Conservation (phyloP, 2,888 invertebrate genomes). For the Athetis lepigone region DNA sequence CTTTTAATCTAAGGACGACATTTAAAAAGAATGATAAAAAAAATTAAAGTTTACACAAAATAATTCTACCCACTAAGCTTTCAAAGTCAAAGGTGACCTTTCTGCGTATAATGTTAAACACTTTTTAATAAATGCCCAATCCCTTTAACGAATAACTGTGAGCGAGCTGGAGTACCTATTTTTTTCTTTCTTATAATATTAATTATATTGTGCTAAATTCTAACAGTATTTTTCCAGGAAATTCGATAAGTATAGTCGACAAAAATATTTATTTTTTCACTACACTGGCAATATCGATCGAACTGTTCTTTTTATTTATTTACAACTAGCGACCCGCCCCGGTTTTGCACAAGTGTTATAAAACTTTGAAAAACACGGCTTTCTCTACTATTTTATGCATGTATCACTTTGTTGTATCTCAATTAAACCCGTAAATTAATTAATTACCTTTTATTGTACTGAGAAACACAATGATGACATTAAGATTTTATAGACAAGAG, state of each 20-base stretch:
- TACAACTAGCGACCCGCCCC: too few species aligned
- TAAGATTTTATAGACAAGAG: too few species aligned
- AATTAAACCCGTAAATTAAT: too few species aligned
- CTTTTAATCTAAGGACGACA: neutral
- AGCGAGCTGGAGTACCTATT: constrained; percentile 9
- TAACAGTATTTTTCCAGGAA: constrained; percentile 19
- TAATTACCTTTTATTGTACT: too few species aligned
- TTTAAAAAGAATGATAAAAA: neutral
- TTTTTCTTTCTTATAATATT: constrained; percentile 3
- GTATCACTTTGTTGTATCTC: too few species aligned
- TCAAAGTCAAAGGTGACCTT: constrained; percentile 17
- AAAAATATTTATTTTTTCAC: neutral
- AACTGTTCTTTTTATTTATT: too few species aligned
- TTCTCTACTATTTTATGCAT: too few species aligned
- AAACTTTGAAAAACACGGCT: too few species aligned
- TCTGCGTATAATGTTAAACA: constrained; percentile 6
- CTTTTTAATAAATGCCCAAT: constrained; percentile 22
- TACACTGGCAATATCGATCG: too few species aligned
- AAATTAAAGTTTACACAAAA: constrained; percentile 8
- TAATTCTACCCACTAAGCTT: neutral
- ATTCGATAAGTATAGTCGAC: constrained; percentile 23
- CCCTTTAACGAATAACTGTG: constrained; percentile 23
- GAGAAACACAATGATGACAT: too few species aligned
- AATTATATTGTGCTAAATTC: constrained; percentile 11
- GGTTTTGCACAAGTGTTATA: too few species aligned